A percentile compares a stretch with the other conserved stretches of the same genome.
Conservation (phyloP, 53 echinoderm and acorn worm genomes). For the Pentamera pediparva region DNA sequence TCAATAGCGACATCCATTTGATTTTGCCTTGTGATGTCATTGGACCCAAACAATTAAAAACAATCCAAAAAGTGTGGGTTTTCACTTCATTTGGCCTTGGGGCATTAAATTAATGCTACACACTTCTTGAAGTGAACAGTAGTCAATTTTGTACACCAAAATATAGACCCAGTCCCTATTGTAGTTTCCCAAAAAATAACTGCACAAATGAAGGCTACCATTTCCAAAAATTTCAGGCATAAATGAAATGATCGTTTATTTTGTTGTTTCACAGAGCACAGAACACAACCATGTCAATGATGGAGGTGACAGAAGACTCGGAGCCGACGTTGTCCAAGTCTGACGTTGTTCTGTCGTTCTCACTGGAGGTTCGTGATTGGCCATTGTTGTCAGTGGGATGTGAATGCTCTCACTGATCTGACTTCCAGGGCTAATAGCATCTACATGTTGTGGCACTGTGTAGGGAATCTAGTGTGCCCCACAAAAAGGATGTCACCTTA, state of each 20-base stretch:
- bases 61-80: too few species aligned
- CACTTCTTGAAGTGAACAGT: too few species aligned
- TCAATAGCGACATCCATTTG: too few species aligned
- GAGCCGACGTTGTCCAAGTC: slow-evolving; percentile 95
- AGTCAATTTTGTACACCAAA: too few species aligned
- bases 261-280: slow-evolving; percentile 65
- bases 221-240: neutral
- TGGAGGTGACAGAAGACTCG: slow-evolving; percentile 96
- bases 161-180: neutral
- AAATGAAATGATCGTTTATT: neutral
- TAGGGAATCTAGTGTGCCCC: too few species aligned
- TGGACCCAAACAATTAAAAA: too few species aligned
- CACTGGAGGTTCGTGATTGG: slow-evolving; percentile 93
- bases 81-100: too few species aligned
- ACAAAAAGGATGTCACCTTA: too few species aligned
- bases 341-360: slow-evolving; percentile 93
- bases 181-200: neutral
- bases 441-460: too few species aligned
- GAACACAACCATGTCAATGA: slow-evolving; percentile 98
- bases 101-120: too few species aligned
- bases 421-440: neutral
- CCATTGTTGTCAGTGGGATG: slow-evolving; percentile 88
- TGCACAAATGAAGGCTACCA: neutral
- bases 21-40: too few species aligned
- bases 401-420: neutral